Conservation (phyloP, 2,797 vertebrate genomes). For the Aphelocoma californica region DNA sequence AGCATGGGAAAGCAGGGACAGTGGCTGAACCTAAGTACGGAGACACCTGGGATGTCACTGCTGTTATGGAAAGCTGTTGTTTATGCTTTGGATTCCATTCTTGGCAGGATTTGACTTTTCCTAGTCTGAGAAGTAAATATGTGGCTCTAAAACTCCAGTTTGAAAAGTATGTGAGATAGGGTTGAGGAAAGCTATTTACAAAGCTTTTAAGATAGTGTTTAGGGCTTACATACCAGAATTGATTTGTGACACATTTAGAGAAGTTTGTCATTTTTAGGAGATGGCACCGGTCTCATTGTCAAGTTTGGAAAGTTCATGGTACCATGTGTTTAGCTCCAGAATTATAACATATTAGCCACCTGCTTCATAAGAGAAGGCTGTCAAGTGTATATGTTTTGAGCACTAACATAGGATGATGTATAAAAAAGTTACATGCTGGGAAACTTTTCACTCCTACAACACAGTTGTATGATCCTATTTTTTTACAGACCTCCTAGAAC, state of each 20-base stretch:
- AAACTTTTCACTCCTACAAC: not conserved
- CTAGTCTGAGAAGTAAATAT: not conserved
- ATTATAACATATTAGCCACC: not conserved
- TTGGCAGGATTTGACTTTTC: not conserved
- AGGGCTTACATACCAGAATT: not conserved
- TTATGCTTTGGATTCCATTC: not conserved
- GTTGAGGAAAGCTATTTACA: not conserved
- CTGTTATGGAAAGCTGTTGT: not conserved
- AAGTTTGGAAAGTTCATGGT: not conserved
- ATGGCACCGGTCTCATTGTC: not conserved
- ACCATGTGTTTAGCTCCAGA: not conserved
- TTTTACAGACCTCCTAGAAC: not conserved
- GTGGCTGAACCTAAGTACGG: not conserved
- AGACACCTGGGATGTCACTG: not conserved
- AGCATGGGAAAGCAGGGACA: not conserved
- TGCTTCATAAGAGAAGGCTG: not conserved
- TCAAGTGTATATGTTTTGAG: not conserved
- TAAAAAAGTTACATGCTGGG: not conserved
- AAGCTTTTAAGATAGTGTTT: not conserved
- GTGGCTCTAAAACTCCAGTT: not conserved
- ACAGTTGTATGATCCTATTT: not conserved
- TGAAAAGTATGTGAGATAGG: not conserved
- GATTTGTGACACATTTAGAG: not conserved
- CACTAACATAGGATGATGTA: not conserved
- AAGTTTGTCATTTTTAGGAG: not conserved